These are phyloP conservation scores for Epinotia ramella DNA, from an alignment of 2,888 invertebrate species.

Conservation along the genomic window DNA sequence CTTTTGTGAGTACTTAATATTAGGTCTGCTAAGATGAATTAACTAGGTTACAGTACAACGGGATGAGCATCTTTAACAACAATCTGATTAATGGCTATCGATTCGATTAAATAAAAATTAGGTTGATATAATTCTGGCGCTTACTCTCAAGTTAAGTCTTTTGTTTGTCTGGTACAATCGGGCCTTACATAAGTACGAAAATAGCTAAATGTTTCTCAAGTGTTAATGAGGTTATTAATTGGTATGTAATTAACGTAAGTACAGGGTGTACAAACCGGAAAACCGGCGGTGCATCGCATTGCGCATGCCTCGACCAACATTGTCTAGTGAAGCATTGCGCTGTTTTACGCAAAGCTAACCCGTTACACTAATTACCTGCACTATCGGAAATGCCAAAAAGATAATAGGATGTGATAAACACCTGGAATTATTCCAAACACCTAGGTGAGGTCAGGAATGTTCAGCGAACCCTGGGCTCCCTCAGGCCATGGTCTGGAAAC, in stretches of 20 bases:
- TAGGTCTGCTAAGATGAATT: too few relatives aligned
- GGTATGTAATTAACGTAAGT: conserved; percentile 26
- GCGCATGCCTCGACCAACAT: conserved; percentile 18
- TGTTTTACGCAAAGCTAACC: neutral
- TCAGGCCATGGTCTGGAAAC: too few relatives aligned
- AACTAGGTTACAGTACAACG: neutral
- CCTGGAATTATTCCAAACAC: neutral
- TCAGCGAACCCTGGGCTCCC: neutral
- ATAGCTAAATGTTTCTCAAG: conserved; percentile 25
- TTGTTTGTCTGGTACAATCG: neutral
- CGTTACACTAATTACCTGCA: neutral
- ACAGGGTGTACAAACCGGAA: conserved; percentile 30
- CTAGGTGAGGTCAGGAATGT: neutral
- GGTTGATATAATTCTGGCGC: neutral
- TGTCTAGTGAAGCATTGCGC: conserved; percentile 14
- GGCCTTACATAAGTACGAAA: neutral
- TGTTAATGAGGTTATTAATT: conserved; percentile 27
- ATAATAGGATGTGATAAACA: neutral
- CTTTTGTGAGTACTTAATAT: too few relatives aligned
- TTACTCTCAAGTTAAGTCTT: neutral
- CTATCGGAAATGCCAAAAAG: neutral
- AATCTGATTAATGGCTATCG: neutral
- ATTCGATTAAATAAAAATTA: neutral
- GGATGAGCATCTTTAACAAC: neutral
- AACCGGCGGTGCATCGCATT: conserved; percentile 16